Evolutionary conservation across 92 coral and sea anemone genomes (phyloP).

Genomic region (Isaurus tuberculatus): DNA sequence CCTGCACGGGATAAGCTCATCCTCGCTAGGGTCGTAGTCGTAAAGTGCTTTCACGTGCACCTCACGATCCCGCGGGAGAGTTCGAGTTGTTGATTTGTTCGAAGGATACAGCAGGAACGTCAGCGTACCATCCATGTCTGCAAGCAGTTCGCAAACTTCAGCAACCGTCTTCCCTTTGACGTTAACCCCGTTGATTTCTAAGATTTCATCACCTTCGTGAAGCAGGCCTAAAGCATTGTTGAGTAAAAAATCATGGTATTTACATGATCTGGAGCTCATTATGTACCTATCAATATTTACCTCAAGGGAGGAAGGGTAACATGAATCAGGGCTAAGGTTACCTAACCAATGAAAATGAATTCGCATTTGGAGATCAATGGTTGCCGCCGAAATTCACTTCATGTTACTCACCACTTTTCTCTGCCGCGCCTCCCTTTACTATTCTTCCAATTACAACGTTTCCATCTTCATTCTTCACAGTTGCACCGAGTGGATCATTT

Average conservation of each 20-base stretch:
- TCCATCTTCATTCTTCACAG: constrained; percentile 96
- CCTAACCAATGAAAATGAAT: not conserved
- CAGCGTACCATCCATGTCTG: constrained; percentile 96
- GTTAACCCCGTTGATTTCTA: constrained; percentile 96
- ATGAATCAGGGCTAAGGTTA: too few species aligned
- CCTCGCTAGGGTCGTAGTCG: constrained; percentile 94
- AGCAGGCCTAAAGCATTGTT: not conserved
- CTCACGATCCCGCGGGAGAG: constrained; percentile 72
- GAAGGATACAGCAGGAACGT: constrained; percentile 92
- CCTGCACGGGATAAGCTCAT: constrained; percentile 92
- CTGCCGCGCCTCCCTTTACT: constrained; percentile 97
- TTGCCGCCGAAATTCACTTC: not conserved
- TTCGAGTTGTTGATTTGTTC: constrained; percentile 67
- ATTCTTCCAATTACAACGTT: constrained; percentile 95
- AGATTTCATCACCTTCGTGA: constrained; percentile 97
- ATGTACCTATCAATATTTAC: not conserved
- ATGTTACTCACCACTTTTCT: constrained; percentile 90
- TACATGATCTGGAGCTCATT: not conserved
- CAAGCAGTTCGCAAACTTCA: constrained; percentile 95
- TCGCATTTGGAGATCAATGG: too few species aligned
- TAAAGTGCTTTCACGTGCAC: constrained; percentile 94
- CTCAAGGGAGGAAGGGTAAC: too few species aligned
- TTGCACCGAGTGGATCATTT: constrained; percentile 95
- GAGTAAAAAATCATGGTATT: not conserved
- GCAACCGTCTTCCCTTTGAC: constrained; percentile 92